phyloP scores from a whole-genome alignment of 1,140 invertebrate genomes.

The Drosophila pseudoobscura region DNA sequence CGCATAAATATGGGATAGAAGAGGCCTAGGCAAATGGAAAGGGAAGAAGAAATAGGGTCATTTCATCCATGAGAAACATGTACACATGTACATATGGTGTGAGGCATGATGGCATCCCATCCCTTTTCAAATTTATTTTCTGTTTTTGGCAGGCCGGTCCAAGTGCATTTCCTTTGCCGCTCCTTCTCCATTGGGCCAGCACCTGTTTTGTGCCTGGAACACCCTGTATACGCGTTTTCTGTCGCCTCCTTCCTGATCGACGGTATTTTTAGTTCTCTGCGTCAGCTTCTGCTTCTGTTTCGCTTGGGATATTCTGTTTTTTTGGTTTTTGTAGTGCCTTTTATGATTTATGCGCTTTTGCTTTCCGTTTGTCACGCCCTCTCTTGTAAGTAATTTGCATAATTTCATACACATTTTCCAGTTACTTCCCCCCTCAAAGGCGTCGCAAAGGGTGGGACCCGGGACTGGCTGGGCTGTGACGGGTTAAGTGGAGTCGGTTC shows the following conservation, averaged over 20 bases:
- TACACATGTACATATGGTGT: constrained; percentile 1
- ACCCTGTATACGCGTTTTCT: constrained; percentile 54
- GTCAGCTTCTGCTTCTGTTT: constrained; percentile 53
- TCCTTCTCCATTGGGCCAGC: constrained; percentile 20
- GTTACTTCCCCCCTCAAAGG: constrained; percentile 15
- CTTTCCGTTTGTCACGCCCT: constrained; percentile 42
- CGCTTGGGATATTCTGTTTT: constrained; percentile 37
- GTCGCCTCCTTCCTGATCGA: constrained; percentile 50
- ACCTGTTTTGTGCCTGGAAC: constrained; percentile 53
- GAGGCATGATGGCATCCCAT: constrained; percentile 27
- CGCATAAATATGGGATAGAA: constrained; percentile 48
- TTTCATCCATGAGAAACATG: constrained; percentile 35
- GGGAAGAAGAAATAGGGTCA: constrained; percentile 65
- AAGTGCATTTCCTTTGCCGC: constrained; percentile 25
- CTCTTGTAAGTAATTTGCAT: constrained; percentile 48
- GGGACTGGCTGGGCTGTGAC: background rate
- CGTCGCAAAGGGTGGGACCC: constrained; percentile 18
- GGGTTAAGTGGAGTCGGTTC: constrained; percentile 26
- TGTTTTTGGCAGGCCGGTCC: constrained; percentile 32
- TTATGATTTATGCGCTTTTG: constrained; percentile 62
- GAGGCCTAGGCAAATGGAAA: constrained; percentile 27
- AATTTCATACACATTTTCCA: constrained; percentile 27
- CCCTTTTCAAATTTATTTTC: constrained; percentile 25
- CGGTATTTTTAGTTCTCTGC: constrained; percentile 69
- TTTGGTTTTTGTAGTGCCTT: constrained; percentile 15